phyloP scores from a whole-genome alignment of 1,140 invertebrate genomes.

The Conopomorpha cramerella region DNA sequence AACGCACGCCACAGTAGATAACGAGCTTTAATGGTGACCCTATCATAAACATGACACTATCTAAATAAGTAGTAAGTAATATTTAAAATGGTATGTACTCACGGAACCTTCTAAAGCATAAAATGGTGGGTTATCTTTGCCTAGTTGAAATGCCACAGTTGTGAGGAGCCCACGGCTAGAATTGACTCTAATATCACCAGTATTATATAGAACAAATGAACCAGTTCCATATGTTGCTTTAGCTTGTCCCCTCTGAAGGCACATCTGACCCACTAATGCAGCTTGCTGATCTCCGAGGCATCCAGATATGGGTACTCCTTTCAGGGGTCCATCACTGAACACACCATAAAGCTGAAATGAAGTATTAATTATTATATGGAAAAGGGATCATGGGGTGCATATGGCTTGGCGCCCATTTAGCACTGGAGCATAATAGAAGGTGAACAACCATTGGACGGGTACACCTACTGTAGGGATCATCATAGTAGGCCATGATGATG shows the following conservation, averaged over 20 bases:
- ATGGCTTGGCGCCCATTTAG: neutral
- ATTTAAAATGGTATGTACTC: too few relatives aligned
- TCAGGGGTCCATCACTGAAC: conserved; percentile 66
- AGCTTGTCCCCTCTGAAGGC: conserved; percentile 85
- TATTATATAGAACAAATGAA: conserved; percentile 96
- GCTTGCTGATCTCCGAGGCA: conserved; percentile 95
- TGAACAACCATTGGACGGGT: too few relatives aligned
- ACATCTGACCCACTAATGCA: conserved; percentile 93
- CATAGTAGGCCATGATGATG: too few relatives aligned
- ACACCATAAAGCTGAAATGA: conserved; percentile 78
- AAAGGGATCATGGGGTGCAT: too few relatives aligned
- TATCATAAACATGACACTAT: too few relatives aligned
- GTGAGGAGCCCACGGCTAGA: conserved; percentile 90
- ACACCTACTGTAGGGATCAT: too few relatives aligned
- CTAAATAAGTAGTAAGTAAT: too few relatives aligned
- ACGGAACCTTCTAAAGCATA: conserved; percentile 95
- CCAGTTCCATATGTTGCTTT: conserved; percentile 98
- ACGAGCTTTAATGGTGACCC: too few relatives aligned
- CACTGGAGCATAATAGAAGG: too few relatives aligned
- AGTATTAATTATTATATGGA: too few relatives aligned
- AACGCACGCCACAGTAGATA: too few relatives aligned
- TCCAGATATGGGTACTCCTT: conserved; percentile 77
- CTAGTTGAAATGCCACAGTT: conserved; percentile 94
- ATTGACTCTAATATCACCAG: conserved; percentile 79
- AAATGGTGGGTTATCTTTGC: conserved; percentile 72